Conservation (phyloP, 2,888 invertebrate genomes). For the Eupithecia exiguata region DNA sequence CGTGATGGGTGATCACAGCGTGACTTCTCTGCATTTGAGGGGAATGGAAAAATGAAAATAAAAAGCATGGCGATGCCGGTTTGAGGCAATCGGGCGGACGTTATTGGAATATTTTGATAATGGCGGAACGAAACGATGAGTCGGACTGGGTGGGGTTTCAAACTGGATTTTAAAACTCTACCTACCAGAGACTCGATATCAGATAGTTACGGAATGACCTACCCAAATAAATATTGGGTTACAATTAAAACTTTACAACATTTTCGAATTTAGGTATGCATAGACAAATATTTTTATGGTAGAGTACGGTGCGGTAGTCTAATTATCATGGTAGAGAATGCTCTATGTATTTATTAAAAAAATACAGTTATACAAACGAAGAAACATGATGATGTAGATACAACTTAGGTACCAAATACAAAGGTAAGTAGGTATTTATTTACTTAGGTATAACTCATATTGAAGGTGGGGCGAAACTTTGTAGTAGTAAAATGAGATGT, state of each 20-base stretch:
- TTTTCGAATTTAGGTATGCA: neutral
- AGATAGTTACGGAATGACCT: neutral
- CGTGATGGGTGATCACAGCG: conserved; percentile 61
- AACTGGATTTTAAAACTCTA: conserved; percentile 24
- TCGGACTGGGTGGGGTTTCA: conserved; percentile 34
- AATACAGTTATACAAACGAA: neutral
- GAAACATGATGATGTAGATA: neutral
- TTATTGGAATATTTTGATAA: conserved; percentile 54
- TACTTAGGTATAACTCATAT: neutral
- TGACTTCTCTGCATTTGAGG: conserved; percentile 73
- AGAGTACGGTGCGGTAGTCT: neutral
- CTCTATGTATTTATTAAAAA: neutral
- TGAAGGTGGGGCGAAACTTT: neutral
- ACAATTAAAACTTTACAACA: neutral
- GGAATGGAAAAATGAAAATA: conserved; percentile 72
- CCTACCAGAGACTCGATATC: conserved; percentile 1
- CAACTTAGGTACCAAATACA: neutral
- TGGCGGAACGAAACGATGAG: conserved; percentile 48
- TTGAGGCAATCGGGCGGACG: conserved; percentile 50
- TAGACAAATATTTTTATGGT: neutral
- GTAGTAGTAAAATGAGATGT: neutral
- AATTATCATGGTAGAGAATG: neutral
- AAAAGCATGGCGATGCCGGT: conserved; percentile 58
- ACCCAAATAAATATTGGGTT: neutral
- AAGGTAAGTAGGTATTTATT: neutral